These are phyloP conservation scores for Synanthedon myopaeformis DNA, from an alignment of 2,888 invertebrate genomes.

Conservation along the genomic window DNA sequence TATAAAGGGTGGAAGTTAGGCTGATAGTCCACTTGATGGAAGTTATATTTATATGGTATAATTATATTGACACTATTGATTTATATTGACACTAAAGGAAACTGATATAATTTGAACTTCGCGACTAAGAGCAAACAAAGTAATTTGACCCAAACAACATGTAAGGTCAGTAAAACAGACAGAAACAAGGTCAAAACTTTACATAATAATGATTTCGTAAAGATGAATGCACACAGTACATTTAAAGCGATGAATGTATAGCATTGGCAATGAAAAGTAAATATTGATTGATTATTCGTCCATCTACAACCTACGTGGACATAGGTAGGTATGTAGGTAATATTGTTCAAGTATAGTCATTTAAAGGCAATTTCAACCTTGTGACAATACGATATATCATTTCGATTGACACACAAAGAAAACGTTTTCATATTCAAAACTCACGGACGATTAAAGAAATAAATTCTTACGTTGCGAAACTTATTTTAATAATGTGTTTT, in stretches of 20 bases:
- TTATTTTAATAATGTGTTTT: too few species aligned
- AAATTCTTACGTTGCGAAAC: too few species aligned
- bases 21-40: background rate
- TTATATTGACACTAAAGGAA: background rate
- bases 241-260: conserved; percentile 1
- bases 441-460: background rate
- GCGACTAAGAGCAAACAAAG: conserved; percentile 3
- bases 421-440: background rate
- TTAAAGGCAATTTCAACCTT: background rate
- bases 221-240: conserved; percentile 14
- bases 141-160: conserved; percentile 14
- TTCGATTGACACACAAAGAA: background rate
- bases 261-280: conserved; percentile 1
- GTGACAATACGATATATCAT: background rate
- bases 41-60: too few species aligned
- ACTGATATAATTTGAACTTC: conserved; percentile 5
- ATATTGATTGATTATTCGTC: background rate
- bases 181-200: conserved; percentile 32
- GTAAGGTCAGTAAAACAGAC: conserved; percentile 22
- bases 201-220: conserved; percentile 30
- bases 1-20: background rate
- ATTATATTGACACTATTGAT: too few species aligned
- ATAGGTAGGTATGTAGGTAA: too few species aligned
- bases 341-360: background rate
- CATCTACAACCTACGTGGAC: background rate